phyloP scores from a whole-genome alignment of 2,113 vertebrate species.

The Dipodomys stephensi region DNA sequence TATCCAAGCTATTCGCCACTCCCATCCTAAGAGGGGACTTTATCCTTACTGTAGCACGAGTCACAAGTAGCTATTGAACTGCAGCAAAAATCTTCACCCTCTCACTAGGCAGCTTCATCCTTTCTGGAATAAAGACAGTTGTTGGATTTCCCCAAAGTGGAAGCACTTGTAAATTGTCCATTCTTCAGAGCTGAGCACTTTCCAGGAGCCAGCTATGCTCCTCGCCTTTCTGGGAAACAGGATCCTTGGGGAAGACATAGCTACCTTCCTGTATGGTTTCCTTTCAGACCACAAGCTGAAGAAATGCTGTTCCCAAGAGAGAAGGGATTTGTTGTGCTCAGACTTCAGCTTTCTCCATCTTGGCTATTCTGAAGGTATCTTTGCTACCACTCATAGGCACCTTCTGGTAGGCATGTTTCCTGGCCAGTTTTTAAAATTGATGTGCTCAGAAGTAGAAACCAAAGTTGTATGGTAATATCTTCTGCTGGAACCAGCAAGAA shows the following conservation, averaged over 20 bases:
- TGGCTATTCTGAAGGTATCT: not conserved
- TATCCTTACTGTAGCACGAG: not conserved
- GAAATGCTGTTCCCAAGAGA: not conserved
- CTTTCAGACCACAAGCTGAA: not conserved
- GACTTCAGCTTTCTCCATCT: not conserved
- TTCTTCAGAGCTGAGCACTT: not conserved
- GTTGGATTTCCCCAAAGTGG: not conserved
- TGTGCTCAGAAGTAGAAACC: not conserved
- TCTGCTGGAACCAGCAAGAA: not conserved
- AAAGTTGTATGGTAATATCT: not conserved
- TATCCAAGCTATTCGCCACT: not conserved
- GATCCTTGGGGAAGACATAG: not conserved
- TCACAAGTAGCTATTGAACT: not conserved
- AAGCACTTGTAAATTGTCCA: constrained; percentile 4
- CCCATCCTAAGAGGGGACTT: not conserved
- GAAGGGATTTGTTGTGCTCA: not conserved
- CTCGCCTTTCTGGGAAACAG: not conserved
- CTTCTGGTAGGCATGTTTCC: not conserved
- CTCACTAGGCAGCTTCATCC: not conserved
- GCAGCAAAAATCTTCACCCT: not conserved
- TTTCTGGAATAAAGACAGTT: constrained; percentile 3
- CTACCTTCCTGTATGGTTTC: not conserved
- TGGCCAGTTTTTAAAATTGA: not conserved
- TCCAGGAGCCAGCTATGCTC: not conserved
- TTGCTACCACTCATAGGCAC: not conserved